Conservation (phyloP, 2,888 invertebrate species). For the Diarsia mendica region DNA sequence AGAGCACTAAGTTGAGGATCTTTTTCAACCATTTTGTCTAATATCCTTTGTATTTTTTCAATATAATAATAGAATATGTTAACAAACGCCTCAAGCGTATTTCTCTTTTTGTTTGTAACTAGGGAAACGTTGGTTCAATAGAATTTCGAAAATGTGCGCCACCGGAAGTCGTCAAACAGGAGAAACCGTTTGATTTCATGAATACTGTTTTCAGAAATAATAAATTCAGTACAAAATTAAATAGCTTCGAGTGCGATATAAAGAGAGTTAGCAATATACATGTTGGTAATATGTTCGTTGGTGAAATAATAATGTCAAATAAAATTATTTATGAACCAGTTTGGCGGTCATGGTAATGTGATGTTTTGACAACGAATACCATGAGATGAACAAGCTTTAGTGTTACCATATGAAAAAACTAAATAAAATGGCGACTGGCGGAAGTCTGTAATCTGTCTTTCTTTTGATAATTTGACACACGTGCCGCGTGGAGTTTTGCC, state of each 20-base stretch:
- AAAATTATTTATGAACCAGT: not conserved
- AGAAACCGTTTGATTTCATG: not conserved
- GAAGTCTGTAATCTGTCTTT: constrained; percentile 84
- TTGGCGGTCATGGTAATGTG: not conserved
- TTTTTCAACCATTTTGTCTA: constrained; percentile 87
- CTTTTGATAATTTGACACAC: constrained; percentile 90
- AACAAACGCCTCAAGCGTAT: not conserved
- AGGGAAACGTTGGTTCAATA: constrained; percentile 58
- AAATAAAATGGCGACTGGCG: constrained; percentile 82
- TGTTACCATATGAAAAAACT: constrained; percentile 77
- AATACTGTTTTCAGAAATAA: not conserved
- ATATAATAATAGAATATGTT: not conserved
- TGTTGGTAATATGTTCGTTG: not conserved
- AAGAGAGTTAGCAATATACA: not conserved
- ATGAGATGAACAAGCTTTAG: constrained; percentile 25
- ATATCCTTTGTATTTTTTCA: not conserved
- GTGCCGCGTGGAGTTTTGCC: constrained; percentile 90
- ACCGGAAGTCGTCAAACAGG: constrained; percentile 35
- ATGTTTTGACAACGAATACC: not conserved
- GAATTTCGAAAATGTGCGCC: constrained; percentile 47
- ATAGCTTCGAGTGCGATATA: no score
- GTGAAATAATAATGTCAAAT: not conserved
- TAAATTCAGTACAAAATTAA: not conserved
- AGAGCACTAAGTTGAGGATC: constrained; percentile 89
- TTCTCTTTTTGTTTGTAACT: constrained; percentile 35